Evolutionary conservation across 2,113 vertebrate species (phyloP), one percentile per base, ranked within the genome.

Genomic region (Lepus timidus): DNA sequence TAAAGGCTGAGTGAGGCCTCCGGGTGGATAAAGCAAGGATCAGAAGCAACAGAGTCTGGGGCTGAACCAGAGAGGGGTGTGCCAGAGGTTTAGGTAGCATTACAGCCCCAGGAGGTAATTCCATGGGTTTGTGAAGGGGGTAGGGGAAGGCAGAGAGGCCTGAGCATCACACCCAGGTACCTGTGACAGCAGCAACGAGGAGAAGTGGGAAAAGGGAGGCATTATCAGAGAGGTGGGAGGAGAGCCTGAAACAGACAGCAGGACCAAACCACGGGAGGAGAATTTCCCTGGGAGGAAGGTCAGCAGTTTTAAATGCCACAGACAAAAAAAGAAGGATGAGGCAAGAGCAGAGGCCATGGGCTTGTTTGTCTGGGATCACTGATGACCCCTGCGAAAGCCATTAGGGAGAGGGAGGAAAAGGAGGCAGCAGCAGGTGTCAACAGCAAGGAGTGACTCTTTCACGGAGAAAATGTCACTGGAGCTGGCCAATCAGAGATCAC

Each of bases 301-400:
- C 73, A 85, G 87, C 65, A 73, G 84, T 84, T 78, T 84, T 61
- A 95, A 94, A 94, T 68, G 85, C 44, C 92, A 93, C 4, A 10
- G 92, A 62, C 86, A 29, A 73, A 94, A 90, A 78, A 92, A 52
- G 55, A 94, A 82, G 51, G 80, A 55, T 52, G 67, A 84, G 55
- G 71, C 62, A 78, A 87, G 91, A 76, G 75, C 51, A 61, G 39
- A 83, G 65, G 76, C 83, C 14, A n/a, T 13, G 86, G 62, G 61
- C 86, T 80, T 65, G 76, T 83, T 67, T 93, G 78, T 70, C 49
- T 71, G 64, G 39, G 80, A 39, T 62, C 5, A 1, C 71, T 31
- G 61, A 65, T 83, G 55, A 79, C 16, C 51, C 44, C 39, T 8
- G 17, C 71, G 62, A 70, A 82, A 94, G 52, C 36, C 31, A 20